These are phyloP conservation scores for Pyrrhosoma nymphula DNA, from an alignment of 2,888 invertebrate genomes.

Conservation along the genomic window DNA sequence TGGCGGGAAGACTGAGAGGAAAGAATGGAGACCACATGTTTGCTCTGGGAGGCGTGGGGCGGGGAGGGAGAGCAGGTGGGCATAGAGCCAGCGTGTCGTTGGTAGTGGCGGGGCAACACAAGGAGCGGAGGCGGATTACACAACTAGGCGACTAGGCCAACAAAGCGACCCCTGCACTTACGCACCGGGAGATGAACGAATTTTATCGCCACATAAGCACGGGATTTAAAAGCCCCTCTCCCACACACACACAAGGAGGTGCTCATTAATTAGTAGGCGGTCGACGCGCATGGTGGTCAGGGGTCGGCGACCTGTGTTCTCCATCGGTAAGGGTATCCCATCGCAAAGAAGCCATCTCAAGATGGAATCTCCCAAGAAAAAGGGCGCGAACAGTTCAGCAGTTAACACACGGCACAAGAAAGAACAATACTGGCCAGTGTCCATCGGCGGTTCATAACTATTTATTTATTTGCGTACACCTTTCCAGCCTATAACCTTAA, in stretches of 20 bases:
- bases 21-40: conserved; percentile 16
- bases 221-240: neutral
- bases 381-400: too few relatives aligned
- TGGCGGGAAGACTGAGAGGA: neutral
- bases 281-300: neutral
- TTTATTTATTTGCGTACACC: too few relatives aligned
- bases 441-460: too few relatives aligned
- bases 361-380: too few relatives aligned
- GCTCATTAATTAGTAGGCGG: neutral
- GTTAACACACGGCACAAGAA: too few relatives aligned
- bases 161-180: neutral
- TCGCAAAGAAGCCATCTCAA: too few relatives aligned
- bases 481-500: too few relatives aligned
- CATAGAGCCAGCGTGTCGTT: neutral
- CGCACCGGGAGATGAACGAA: neutral
- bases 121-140: neutral
- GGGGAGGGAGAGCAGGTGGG: neutral
- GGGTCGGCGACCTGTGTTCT: neutral
- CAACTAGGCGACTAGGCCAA: conserved; percentile 12
- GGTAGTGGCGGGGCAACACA: neutral
- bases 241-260: neutral
- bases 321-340: neutral
- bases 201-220: neutral
- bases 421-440: too few relatives aligned
- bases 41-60: neutral